These are phyloP conservation scores for Sinodicranocentrus sp. DNA, from an alignment of 2,888 invertebrate genomes.

Conservation along the genomic window DNA sequence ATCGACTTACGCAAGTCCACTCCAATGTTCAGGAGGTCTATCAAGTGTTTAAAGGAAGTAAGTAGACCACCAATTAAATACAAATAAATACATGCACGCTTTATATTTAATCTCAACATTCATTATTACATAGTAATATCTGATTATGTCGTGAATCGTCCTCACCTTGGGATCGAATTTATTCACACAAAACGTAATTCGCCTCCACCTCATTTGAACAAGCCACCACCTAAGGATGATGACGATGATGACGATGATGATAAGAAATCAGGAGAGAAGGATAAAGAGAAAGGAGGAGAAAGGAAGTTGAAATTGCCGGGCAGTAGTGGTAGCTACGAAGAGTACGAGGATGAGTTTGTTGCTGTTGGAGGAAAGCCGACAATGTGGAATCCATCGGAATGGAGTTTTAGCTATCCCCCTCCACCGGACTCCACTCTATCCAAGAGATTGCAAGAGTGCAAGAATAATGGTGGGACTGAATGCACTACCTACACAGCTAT, in stretches of 20 bases:
- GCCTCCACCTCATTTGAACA: conserved; percentile 40
- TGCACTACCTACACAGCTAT: conserved; percentile 26
- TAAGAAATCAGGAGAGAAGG: conserved; percentile 24
- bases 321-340: conserved; percentile 36
- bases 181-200: conserved; percentile 45
- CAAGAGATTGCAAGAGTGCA: conserved; percentile 56
- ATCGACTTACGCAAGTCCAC: conserved; percentile 69
- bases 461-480: conserved; percentile 33
- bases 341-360: conserved; percentile 37
- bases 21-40: conserved; percentile 67
- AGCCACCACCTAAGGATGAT: conserved; percentile 45
- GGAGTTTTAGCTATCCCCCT: conserved; percentile 46
- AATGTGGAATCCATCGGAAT: conserved; percentile 48
- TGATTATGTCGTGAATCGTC: conserved; percentile 69
- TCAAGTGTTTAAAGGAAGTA: conserved; percentile 69
- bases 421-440: conserved; percentile 12
- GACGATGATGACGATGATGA: conserved; percentile 59
- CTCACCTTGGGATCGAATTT: conserved; percentile 68
- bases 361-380: conserved; percentile 45
- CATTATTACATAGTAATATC: conserved; percentile 64
- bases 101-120: too few relatives aligned
- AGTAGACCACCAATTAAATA: neutral
- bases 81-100: too few relatives aligned
- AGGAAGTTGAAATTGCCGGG: conserved; percentile 48
- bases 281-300: conserved; percentile 33